Conservation (phyloP, 1,140 invertebrate genomes). For the Drosophila lacertosa region DNA sequence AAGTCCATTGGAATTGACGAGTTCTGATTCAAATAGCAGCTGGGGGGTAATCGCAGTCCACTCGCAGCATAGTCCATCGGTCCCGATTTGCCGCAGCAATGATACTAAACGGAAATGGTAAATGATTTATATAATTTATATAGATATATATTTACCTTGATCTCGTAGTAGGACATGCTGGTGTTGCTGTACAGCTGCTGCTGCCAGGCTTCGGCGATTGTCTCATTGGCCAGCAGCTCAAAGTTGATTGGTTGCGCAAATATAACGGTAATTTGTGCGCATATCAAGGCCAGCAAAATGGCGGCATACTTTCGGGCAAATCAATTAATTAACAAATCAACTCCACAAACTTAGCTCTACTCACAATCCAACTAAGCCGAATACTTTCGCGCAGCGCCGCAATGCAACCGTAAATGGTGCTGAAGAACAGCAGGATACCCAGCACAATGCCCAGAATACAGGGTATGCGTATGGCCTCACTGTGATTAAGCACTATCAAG, state of each 20-base stretch:
- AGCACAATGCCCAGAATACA: constrained; percentile 72
- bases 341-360: constrained; percentile 9
- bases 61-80: constrained; percentile 60
- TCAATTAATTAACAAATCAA: background rate
- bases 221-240: constrained; percentile 66
- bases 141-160: too few relatives aligned
- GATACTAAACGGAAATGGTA: constrained; percentile 65
- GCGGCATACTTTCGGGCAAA: constrained; percentile 57
- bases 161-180: constrained; percentile 71
- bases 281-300: constrained; percentile 62
- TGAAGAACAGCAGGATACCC: constrained; percentile 62
- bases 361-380: constrained; percentile 74
- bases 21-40: constrained; percentile 73
- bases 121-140: too few relatives aligned
- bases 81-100: constrained; percentile 73
- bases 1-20: constrained; percentile 53
- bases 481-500: constrained; percentile 53
- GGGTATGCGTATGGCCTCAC: constrained; percentile 64
- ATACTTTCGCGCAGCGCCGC: constrained; percentile 62
- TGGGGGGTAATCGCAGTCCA: constrained; percentile 55
- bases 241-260: constrained; percentile 73
- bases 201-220: constrained; percentile 67
- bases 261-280: constrained; percentile 76
- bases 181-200: constrained; percentile 42
- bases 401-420: constrained; percentile 70